These are phyloP conservation scores for Meriones unguiculatus DNA, from an alignment of 2,113 vertebrate species.

Conservation along the genomic window DNA sequence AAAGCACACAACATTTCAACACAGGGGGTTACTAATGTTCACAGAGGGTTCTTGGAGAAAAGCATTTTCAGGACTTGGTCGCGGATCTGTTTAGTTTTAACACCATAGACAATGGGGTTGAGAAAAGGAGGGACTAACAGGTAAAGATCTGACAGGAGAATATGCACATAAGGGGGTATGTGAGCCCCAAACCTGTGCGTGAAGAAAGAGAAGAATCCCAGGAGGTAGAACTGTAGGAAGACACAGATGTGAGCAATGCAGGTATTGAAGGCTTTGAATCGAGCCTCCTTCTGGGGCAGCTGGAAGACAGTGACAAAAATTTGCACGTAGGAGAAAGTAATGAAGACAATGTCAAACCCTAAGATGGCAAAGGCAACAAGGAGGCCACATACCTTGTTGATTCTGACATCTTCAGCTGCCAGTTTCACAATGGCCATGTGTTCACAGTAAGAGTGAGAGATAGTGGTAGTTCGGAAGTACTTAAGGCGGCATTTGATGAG, in stretches of 20 bases:
- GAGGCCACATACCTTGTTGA: slow-evolving; percentile 63
- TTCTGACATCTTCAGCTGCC: not conserved
- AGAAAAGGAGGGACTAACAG: slow-evolving; percentile 69
- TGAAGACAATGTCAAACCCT: slow-evolving; percentile 68
- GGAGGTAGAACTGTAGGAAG: slow-evolving; percentile 66
- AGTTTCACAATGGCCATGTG: slow-evolving; percentile 72
- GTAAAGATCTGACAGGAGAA: slow-evolving; percentile 71
- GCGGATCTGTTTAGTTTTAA: slow-evolving; percentile 75
- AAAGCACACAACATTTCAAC: not conserved
- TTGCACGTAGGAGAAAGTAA: slow-evolving; percentile 58
- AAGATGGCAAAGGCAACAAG: slow-evolving; percentile 65
- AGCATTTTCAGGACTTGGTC: slow-evolving; percentile 42
- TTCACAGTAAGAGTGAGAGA: slow-evolving; percentile 75
- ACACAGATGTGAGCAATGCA: slow-evolving; percentile 76
- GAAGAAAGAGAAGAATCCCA: slow-evolving; percentile 72
- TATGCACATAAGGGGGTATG: slow-evolving; percentile 56
- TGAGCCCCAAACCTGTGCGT: slow-evolving; percentile 71
- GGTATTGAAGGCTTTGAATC: slow-evolving; percentile 70
- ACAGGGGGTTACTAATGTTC: not conserved
- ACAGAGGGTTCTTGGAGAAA: not conserved
- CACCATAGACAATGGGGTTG: slow-evolving; percentile 74
- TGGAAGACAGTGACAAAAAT: slow-evolving; percentile 71
- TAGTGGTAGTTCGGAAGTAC: slow-evolving; percentile 4
- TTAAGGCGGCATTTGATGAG: slow-evolving; percentile 59
- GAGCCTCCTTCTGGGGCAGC: slow-evolving; percentile 60